Base-by-base conservation (phyloP, 2,797 vertebrate species). In the Sebastes oblongus region DNA sequence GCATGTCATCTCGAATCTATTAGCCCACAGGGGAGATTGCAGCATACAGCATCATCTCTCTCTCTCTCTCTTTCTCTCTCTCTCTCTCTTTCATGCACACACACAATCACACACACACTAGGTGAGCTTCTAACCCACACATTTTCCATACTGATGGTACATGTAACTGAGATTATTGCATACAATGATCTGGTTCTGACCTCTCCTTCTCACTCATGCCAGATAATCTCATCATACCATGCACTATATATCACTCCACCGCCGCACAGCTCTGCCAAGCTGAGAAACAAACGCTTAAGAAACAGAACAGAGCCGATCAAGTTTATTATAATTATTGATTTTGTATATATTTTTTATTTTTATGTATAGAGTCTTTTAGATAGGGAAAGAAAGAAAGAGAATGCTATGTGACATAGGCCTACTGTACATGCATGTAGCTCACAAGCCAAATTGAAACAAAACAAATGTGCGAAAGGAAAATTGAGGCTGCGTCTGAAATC, bases 1-100 rank as follows among this genome's bases (percentile, higher is more conserved):
- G 96, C 97, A 95, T 96, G 97, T 97, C 96, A 96, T 95, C 94
- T 97, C 97, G 90, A 96, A 98, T 98, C 97, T 97, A 96, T 96
- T 97, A 96, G 96, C 97, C 97, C 97, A 95, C 96, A 96, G 96
- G 97, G 97, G 96, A 96, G 96, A 96, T 92, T 88, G 91, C 92
- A 94, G 94, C 93, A 92, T 94, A 94, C 94, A 92, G 90, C 90
- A 94, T 42, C 14, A 91, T 88, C 91, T 89, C 92, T 94, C 93
- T 92, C 70, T 66, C 61, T 58, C 27, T 16, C 29, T 20, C 24
- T 16, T 8, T n/a, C 5, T 22, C 30, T 59, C 55, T 18, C 54
- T 30, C 20, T 22, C 36, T 16, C 54, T 22, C 25, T 52, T 66
- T 65, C 65, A 20, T 8, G 18, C 16, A 52, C 50, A 52, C 50